Evolutionary conservation across 2,113 vertebrate species (phyloP).

Genomic region (Callipepla squamata): DNA sequence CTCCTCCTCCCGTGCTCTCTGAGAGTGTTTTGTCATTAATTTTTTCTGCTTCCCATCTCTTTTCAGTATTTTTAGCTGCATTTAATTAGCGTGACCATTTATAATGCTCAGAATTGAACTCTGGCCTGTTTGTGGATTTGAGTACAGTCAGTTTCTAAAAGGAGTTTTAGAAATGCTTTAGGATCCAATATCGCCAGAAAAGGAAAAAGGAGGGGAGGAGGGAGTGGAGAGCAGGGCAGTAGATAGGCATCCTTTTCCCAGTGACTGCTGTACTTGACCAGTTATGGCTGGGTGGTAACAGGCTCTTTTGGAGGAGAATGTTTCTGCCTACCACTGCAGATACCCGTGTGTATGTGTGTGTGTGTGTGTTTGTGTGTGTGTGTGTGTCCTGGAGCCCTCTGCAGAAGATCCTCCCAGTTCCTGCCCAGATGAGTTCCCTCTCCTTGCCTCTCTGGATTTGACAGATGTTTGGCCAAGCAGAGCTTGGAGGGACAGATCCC

Average conservation of each 20-base stretch:
- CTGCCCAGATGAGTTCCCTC: neutral
- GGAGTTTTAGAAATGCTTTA: conserved; percentile 22
- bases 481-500: neutral
- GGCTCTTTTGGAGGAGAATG: neutral
- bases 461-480: conserved; percentile 12
- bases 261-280: neutral
- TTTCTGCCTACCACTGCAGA: neutral
- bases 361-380: neutral
- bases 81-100: conserved; percentile 37
- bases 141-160: neutral
- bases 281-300: neutral
- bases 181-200: conserved; percentile 3
- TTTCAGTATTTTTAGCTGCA: conserved; percentile 35
- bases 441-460: neutral
- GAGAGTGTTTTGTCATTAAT: conserved; percentile 41
- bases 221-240: neutral
- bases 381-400: neutral
- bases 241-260: neutral
- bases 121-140: neutral
- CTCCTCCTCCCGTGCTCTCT: neutral
- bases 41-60: neutral
- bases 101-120: conserved; percentile 48
- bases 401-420: neutral
- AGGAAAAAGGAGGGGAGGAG: neutral
- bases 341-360: neutral